phyloP scores from a whole-genome alignment of 2,113 vertebrate genomes.

The Andinoacara biseriatus region DNA sequence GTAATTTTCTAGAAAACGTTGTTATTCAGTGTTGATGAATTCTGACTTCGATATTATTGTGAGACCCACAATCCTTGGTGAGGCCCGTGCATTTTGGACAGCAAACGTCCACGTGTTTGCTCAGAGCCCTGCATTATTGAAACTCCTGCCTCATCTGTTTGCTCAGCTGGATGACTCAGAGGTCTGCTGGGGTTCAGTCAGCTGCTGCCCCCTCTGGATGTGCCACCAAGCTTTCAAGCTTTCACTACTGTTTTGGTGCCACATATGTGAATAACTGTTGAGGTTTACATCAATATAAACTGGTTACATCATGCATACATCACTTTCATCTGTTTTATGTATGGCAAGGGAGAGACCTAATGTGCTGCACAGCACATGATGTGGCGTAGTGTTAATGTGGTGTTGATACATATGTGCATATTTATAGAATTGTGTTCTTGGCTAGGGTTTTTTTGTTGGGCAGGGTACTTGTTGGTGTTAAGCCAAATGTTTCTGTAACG shows the following conservation, averaged over 20 bases:
- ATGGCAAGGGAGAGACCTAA: neutral
- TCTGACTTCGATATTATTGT: neutral
- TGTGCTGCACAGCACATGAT: neutral
- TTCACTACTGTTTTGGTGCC: conserved; percentile 15
- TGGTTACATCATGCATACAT: conserved; percentile 19
- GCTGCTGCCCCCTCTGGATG: conserved; percentile 44
- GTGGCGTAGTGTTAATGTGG: conserved; percentile 17
- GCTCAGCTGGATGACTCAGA: conserved; percentile 66
- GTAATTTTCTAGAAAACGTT: neutral
- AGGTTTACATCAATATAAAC: conserved; percentile 22
- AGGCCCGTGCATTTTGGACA: conserved; percentile 15
- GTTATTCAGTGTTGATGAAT: neutral
- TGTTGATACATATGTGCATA: conserved; percentile 10
- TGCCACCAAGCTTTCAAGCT: conserved; percentile 26
- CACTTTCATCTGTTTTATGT: conserved; percentile 32
- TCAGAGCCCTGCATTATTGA: conserved; percentile 47
- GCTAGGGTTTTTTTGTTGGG: conserved; percentile 10
- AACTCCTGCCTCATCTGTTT: conserved; percentile 51
- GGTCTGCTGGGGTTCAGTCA: conserved; percentile 33
- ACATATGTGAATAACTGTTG: conserved; percentile 12
- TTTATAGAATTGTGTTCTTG: conserved; percentile 11
- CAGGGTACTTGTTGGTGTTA: neutral
- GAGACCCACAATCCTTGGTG: neutral
- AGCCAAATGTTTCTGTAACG: conserved; percentile 2
- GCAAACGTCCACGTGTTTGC: conserved; percentile 41